Conservation (phyloP, 1,140 invertebrate genomes). For the Hormaphis cornu region DNA sequence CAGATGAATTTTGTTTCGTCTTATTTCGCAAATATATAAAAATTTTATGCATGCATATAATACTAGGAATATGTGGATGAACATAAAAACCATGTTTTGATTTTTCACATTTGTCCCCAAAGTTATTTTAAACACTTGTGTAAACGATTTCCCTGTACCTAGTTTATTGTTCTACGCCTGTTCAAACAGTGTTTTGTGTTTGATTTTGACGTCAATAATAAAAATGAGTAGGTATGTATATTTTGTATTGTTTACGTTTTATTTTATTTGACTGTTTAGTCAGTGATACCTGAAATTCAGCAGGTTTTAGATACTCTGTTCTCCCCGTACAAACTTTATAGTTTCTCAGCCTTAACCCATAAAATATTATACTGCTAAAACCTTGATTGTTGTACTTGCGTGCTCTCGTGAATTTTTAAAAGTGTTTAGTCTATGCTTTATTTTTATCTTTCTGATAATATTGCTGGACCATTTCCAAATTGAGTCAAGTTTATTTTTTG, state of each 20-base stretch:
- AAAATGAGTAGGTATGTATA: not conserved
- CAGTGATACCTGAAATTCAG: too few species aligned
- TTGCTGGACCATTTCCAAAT: not conserved
- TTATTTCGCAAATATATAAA: too few species aligned
- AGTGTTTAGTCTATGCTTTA: too few species aligned
- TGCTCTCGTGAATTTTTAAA: too few species aligned
- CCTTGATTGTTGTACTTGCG: not conserved
- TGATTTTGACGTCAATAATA: not conserved
- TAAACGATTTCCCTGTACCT: not conserved
- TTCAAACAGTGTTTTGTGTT: not conserved
- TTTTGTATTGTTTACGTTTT: not conserved
- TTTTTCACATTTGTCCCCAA: not conserved
- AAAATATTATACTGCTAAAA: not conserved
- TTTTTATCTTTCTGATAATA: not conserved
- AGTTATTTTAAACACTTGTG: not conserved
- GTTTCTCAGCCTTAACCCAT: conserved; percentile 10
- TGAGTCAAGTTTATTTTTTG: too few species aligned
- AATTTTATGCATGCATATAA: too few species aligned
- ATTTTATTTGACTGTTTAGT: not conserved
- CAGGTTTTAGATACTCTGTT: too few species aligned
- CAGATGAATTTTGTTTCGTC: too few species aligned
- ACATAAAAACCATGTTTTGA: not conserved
- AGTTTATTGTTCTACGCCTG: not conserved
- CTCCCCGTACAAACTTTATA: too few species aligned
- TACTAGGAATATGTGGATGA: not conserved